Evolutionary conservation across 2,113 vertebrate species (phyloP), one percentile per base, ranked within the genome.

Genomic region (Rhinoderma darwinii): DNA sequence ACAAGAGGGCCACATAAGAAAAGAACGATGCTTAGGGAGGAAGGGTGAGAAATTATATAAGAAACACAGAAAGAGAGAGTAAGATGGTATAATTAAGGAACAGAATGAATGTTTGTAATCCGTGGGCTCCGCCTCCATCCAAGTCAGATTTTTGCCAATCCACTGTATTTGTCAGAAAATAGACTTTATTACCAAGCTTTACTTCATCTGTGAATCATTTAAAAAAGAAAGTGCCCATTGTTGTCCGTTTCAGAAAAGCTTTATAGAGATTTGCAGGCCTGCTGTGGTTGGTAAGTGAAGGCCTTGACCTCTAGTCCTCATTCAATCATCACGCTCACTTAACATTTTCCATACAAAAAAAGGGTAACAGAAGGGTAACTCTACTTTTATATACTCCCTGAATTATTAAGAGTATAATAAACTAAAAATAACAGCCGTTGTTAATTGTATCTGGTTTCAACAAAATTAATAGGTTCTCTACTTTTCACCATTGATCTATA

Each of bases 151-250:
- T 63, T 63, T 5, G 11, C 27, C 59, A 63, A 63, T 30, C n/a
- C 17, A 11, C 70, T 4, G 39, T 15, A 74, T 35, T 32, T 35
- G 41, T 32, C 27, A 11, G 75, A 47, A 32, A 18, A 50, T 4
- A 51, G 75, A 54, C 75, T 50, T 15, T 51, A 50, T 78, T 51
- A 32, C 75, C 47, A 20, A 41, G 75, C 75, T 54, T 50, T 78
- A 78, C 44, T 78, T 78, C 75, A 78, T 50, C 50, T 35, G 44
- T 51, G n/a, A 78, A 30, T 35, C 27, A 78, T 78, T 30, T 30
- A 4, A 20, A 20, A 77, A 44, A 76, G 47, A 35, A 50, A 75
- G 41, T 72, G 17, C 8, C 68, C 27, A 78, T 78, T 78, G 50
- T 78, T 78, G 75, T 51, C 47, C 17, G 27, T 37, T 22, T 11